phyloP scores from a whole-genome alignment of 2,888 invertebrate species.

The Scaeva pyrastri region DNA sequence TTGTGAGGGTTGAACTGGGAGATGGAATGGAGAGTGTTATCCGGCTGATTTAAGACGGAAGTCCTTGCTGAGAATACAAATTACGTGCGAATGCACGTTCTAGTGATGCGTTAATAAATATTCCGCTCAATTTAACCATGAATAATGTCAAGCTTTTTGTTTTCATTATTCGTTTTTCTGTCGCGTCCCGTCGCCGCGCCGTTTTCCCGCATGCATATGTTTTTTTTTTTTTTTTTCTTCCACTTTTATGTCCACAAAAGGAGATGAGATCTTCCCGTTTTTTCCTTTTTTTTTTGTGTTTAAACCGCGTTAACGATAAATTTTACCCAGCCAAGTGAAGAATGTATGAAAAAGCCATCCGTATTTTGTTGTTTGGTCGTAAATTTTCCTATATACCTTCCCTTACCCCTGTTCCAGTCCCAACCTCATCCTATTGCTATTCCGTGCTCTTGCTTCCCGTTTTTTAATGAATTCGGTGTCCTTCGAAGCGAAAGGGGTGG shows the following conservation, averaged over 20 bases:
- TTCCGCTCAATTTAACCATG: constrained; percentile 40
- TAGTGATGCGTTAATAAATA: constrained; percentile 44
- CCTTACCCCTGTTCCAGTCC: too few species aligned
- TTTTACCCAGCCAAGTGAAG: constrained; percentile 27
- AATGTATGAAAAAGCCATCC: constrained; percentile 54
- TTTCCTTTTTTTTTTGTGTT: background rate
- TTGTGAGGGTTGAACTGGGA: background rate
- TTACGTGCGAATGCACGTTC: constrained; percentile 71
- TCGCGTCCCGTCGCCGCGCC: too few species aligned
- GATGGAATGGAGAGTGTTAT: constrained; percentile 19
- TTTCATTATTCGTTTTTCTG: background rate
- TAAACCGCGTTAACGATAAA: constrained; percentile 63
- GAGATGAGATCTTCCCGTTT: constrained; percentile 11
- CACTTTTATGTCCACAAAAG: constrained; percentile 32
- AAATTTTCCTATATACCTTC: constrained; percentile 44
- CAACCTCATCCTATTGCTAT: too few species aligned
- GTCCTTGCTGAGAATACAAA: constrained; percentile 59
- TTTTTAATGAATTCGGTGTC: constrained; percentile 24
- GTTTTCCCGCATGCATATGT: constrained; percentile 4
- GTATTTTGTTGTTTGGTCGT: constrained; percentile 54
- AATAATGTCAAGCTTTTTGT: constrained; percentile 22
- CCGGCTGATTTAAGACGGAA: constrained; percentile 41
- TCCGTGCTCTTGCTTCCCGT: background rate
- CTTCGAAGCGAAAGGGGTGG: constrained; percentile 4
- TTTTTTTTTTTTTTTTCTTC: constrained; percentile 48